Base-by-base conservation (phyloP, 2,113 vertebrate species). In the Probosciger aterrimus region DNA sequence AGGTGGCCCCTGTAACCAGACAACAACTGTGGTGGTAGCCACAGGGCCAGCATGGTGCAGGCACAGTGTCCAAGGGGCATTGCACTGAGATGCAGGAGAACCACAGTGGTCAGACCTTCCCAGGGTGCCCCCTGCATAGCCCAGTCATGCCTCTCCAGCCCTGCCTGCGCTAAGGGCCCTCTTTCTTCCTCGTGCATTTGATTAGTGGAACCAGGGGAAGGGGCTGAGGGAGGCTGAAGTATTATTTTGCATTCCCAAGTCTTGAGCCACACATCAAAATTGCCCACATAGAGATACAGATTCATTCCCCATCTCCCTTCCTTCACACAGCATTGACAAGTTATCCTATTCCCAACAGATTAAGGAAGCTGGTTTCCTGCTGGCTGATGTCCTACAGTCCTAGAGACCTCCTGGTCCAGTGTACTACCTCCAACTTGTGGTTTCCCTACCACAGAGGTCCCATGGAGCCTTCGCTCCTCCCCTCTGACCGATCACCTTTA, bases 401-500 rank as follows among this genome's bases (percentile, higher is more conserved):
- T 20, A 43, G 44, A 1, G 7, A 57, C 22, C 33, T 64, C 35
- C 53, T 44, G 18, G 13, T 35, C 4, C 53, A 78, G 23, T 1
- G 0, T 18, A 28, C 5, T 62, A 49, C 22, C 22, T 74, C 46
- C 78, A 93, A 46, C 31, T n/a, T 37, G 20, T 18, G 37, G 16
- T 50, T 5, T 18, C 30, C 18, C 30, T 19, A 28, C 19, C 16
- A 22, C 14, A 18, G 47, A 2, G 13, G 28, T 9, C 2, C 33
- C 8, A 43, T 44, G 24, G 37, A 84, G 19, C 43, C 39, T 67
- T 74, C 3, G 0, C n/a, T 69, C 53, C 31, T 67, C 22, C 19
- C 18, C 20, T 74, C 50, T 0, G 0, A 35, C 25, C 2, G 1
- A 37, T 4, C 9, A 19, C n/a, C 28, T 52, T 62, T 35, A 22